Base-by-base conservation (phyloP, 2,113 vertebrate species). In the Bostrychus sinensis region DNA sequence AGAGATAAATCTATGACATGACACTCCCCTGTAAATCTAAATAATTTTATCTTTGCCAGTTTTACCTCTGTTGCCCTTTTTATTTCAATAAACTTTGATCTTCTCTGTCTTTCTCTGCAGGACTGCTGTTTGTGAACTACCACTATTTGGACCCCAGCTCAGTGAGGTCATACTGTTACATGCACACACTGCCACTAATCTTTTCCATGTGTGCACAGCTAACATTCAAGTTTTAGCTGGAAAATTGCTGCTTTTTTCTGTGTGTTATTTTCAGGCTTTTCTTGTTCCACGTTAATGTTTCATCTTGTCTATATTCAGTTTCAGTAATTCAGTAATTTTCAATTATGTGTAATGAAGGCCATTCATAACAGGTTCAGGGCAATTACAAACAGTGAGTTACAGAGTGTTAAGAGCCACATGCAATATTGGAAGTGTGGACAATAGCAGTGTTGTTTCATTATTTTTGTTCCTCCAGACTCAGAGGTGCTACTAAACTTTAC, bases 151-250 rank as follows among this genome's bases (percentile, higher is more conserved):
- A 61, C 26, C 28, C n/a, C 36, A 2, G 20, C 17, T 43, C 53
- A 46, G 73, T 51, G 14, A 30, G 13, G n/a, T 61, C 56, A 30
- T 17, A 19, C 14, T 17, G 1, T 38, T 58, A 60, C 13, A 58
- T 23, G 1, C 14, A 16, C 12, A 16, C 53, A 17, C 4, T 10
- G 19, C 0, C 13, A 37, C 54, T 66, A 61, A 80, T 78, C 12
- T 61, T 32, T 72, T 78, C 70, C 86, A 73, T 79, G 2, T 81
- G 74, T 48, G 53, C 42, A 16, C 64, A 1, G 0, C 11, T 50
- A 48, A 54, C 50, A 46, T 74, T 61, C 3, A 61, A 69, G 62
- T 61, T 78, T 75, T 64, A 5, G 0, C 26, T 67, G 45, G 36
- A 48, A 70, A 58, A 66, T 20, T 5, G 5, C 7, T 14, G 37